Conservation (phyloP, 2,797 vertebrate species). For the Chlorospingus flavigularis region DNA sequence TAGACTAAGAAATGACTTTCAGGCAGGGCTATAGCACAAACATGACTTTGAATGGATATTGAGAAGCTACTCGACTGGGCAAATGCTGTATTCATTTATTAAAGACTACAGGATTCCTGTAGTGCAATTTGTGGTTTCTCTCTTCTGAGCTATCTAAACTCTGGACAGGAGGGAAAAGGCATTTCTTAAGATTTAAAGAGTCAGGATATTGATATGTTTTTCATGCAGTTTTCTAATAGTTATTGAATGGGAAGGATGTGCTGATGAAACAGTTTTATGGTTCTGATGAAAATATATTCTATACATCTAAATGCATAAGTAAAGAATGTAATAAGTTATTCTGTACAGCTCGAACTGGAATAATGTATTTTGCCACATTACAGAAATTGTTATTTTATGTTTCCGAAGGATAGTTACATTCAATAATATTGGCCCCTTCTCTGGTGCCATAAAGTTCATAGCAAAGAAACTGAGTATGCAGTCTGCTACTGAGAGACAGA, state of each 20-base stretch:
- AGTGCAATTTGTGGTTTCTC: background rate
- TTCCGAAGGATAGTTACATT: background rate
- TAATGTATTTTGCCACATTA: background rate
- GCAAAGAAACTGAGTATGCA: background rate
- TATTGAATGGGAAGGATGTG: background rate
- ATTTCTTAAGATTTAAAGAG: background rate
- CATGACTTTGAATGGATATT: background rate
- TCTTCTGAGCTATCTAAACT: background rate
- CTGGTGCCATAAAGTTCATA: background rate
- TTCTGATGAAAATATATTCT: background rate
- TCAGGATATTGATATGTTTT: background rate
- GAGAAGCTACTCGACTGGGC: background rate
- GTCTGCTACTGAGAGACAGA: background rate
- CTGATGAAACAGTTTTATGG: background rate
- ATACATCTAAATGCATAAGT: background rate
- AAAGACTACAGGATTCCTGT: background rate
- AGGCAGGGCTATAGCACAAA: background rate
- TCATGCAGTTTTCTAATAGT: background rate
- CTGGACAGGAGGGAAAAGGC: background rate
- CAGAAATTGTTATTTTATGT: background rate
- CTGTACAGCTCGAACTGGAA: background rate
- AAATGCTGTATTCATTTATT: background rate
- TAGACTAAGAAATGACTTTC: background rate
- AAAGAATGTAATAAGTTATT: background rate
- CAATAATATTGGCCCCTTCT: background rate